Evolutionary conservation across 2,797 vertebrate species (phyloP).

Genomic region (Rhinella marina): DNA sequence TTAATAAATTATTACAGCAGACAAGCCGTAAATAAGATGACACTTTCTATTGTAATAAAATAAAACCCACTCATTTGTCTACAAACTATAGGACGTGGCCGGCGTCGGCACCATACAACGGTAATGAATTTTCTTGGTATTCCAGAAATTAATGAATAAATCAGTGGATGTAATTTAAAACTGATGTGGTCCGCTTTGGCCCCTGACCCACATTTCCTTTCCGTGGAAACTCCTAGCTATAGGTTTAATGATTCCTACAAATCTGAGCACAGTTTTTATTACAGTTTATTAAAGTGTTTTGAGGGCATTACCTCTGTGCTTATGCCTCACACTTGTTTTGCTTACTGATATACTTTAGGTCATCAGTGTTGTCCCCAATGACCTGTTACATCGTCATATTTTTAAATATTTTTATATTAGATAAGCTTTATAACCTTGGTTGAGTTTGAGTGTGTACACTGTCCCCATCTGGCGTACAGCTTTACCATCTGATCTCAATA

Average conservation of each 20-base stretch:
- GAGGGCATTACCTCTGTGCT: not conserved
- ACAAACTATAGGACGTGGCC: not conserved
- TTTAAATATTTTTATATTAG: not conserved
- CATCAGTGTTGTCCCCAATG: not conserved
- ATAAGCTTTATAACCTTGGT: too few relatives aligned
- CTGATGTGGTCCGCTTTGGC: not conserved
- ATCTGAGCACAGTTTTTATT: slow-evolving; percentile 2
- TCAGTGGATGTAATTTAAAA: slow-evolving; percentile 33
- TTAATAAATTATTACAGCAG: slow-evolving; percentile 28
- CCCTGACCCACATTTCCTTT: slow-evolving; percentile 14
- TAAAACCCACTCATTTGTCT: not conserved
- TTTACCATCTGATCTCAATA: too few relatives aligned
- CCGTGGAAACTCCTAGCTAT: not conserved
- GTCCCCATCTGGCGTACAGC: too few relatives aligned
- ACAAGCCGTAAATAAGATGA: slow-evolving; percentile 28
- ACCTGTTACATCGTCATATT: not conserved
- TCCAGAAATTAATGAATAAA: slow-evolving; percentile 48
- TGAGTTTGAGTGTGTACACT: too few relatives aligned
- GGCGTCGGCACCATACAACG: not conserved
- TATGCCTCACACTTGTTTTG: not conserved
- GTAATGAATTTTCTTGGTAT: slow-evolving; percentile 24
- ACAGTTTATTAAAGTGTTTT: not conserved
- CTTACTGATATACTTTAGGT: not conserved
- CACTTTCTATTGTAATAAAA: slow-evolving; percentile 28
- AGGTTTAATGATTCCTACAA: slow-evolving; percentile 36